Base-by-base conservation (phyloP, 1,140 invertebrate species). In the Pomacea maculata region DNA sequence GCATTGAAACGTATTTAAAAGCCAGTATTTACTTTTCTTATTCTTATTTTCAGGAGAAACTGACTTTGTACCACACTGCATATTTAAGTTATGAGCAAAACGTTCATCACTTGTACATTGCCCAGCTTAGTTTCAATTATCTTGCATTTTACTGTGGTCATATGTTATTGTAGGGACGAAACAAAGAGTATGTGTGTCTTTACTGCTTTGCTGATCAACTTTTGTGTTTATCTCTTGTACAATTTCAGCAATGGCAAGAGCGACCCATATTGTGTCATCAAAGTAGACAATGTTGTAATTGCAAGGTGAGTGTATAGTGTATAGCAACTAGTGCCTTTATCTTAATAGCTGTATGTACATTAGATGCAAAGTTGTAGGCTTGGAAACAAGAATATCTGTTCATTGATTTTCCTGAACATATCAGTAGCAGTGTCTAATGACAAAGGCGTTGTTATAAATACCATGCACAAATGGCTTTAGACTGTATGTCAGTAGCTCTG, bases 241-340 rank as follows among this genome's bases (percentile, higher is more conserved):
- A 19, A 67, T 85, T 86, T 79, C 82, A 87, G 86, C 78, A 84
- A 83, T 80, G 86, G 86, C 4, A 87, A 84, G 65, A 87, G 86
- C 79, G 86, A 87, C 74, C 86, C 86, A 0, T 87, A 87, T 72
- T 87, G 86, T 80, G 85, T 87, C 34, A 82, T 87, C 64, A 87
- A 87, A 80, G 83, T 87, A 17, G 86, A 87, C 78, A 87, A 87
- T 85, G 84, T 85, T 52, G 79, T 83, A 52, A 86, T 86, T 61
- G 85, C 85, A 64, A 83, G 86, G 86, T 86, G 79, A 80, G 70
- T 70, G 52, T 45, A n/a, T 15, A 52, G 9, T 61, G 12, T 8
- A n/a, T 14, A 25, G n/a, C 17, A 25, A 29, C 55, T 74, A 55
- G 55, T 34, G 19, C 4, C 54, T 74, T 52, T 52, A 73, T 71